Evolutionary conservation across 2,888 invertebrate species (phyloP).

Genomic region (Sussaba pulchella): DNA sequence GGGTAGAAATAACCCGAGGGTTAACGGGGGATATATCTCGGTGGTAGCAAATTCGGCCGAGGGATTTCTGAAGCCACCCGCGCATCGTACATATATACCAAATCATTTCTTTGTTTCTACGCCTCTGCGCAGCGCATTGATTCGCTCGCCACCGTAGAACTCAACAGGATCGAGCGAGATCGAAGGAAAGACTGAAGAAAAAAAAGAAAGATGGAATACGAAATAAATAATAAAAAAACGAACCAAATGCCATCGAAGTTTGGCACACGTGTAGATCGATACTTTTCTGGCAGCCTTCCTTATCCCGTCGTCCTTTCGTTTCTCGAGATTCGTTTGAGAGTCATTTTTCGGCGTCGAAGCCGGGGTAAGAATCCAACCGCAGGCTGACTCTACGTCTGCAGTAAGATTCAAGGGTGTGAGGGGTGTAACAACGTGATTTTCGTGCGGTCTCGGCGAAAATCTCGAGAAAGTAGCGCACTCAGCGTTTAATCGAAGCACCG

Average conservation of each 20-base stretch:
- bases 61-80: slow-evolving; percentile 60
- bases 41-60: slow-evolving; percentile 58
- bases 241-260: slow-evolving; percentile 49
- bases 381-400: slow-evolving; percentile 13
- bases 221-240: slow-evolving; percentile 14
- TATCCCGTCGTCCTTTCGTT: slow-evolving; percentile 5
- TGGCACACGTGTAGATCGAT: slow-evolving; percentile 63
- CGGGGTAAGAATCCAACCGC: slow-evolving; percentile 30
- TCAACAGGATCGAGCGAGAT: slow-evolving; percentile 27
- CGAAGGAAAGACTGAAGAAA: not conserved
- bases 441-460: slow-evolving; percentile 16
- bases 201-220: slow-evolving; percentile 18
- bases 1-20: slow-evolving; percentile 58
- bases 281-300: slow-evolving; percentile 45
- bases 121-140: slow-evolving; percentile 40
- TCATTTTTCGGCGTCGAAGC: slow-evolving; percentile 59
- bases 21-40: slow-evolving; percentile 60
- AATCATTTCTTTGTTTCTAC: slow-evolving; percentile 64
- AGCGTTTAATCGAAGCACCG: slow-evolving; percentile 56
- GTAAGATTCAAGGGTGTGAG: slow-evolving; percentile 7
- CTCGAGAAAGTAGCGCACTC: slow-evolving; percentile 59
- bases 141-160: slow-evolving; percentile 22
- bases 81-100: slow-evolving; percentile 26
- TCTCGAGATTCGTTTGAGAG: slow-evolving; percentile 41
- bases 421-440: slow-evolving; percentile 11